Percentiles rank a stretch among this genome's conserved stretches.
Conservation (phyloP, 2,888 invertebrate species). For the Orchesella flavescens region DNA sequence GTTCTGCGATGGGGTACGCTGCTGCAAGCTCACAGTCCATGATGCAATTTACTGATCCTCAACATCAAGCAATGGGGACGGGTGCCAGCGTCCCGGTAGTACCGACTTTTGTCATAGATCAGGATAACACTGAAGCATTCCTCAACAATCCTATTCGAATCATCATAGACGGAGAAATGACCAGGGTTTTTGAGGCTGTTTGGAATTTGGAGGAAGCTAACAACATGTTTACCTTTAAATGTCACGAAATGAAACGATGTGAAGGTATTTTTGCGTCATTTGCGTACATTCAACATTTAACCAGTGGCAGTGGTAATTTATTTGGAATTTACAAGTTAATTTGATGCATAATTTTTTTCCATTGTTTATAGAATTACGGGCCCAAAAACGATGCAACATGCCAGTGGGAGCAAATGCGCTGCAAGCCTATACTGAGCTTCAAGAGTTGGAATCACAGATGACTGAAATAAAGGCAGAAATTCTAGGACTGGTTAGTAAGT, state of each 20-base stretch:
- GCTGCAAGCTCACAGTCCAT: neutral
- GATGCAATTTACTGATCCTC: neutral
- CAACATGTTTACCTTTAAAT: slow-evolving; percentile 25
- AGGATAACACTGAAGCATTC: neutral
- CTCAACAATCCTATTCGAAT: slow-evolving; percentile 22
- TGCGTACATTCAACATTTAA: no score
- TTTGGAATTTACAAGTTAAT: slow-evolving; percentile 3
- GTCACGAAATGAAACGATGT: slow-evolving; percentile 25
- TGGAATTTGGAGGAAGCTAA: slow-evolving; percentile 7
- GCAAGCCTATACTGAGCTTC: neutral
- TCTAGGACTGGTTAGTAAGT: neutral
- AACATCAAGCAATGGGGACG: neutral
- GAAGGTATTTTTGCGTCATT: slow-evolving; percentile 20
- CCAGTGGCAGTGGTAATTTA: no score
- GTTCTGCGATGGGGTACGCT: neutral
- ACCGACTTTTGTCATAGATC: no score
- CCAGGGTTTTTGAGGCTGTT: neutral
- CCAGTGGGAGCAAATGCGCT: neutral
- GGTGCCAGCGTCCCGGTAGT: no score
- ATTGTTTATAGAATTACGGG: neutral
- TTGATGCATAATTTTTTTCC: neutral
- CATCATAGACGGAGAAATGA: slow-evolving; percentile 13
- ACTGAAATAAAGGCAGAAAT: slow-evolving; percentile 7
- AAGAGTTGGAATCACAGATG: slow-evolving; percentile 1
- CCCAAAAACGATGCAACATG: neutral